Conservation (phyloP, 2,888 invertebrate genomes). For the Frankliniella intonsa region DNA sequence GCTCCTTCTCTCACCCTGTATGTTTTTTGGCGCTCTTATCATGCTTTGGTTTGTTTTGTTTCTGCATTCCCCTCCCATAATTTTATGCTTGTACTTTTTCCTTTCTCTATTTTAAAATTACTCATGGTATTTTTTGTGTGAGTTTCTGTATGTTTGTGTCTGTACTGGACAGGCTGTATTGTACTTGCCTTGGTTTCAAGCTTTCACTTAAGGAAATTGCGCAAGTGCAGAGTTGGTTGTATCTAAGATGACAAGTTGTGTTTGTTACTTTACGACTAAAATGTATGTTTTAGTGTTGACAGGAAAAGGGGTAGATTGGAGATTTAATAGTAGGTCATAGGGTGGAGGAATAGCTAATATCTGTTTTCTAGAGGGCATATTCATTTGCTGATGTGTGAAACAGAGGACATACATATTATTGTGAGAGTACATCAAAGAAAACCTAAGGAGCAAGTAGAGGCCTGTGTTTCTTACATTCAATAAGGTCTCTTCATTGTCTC, state of each 20-base stretch:
- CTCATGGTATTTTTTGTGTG: neutral
- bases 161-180: neutral
- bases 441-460: neutral
- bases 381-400: no score
- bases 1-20: constrained; percentile 30
- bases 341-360: no score
- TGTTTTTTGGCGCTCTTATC: constrained; percentile 29
- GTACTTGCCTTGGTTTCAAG: neutral
- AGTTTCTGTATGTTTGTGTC: neutral
- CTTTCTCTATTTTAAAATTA: neutral
- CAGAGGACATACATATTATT: neutral
- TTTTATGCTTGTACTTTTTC: constrained; percentile 42
- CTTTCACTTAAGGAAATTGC: neutral
- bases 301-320: no score
- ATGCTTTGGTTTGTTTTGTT: constrained; percentile 34
- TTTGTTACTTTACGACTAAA: neutral
- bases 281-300: no score
- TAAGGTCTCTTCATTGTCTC: neutral
- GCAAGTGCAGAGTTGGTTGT: neutral
- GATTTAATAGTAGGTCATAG: no score
- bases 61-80: constrained; percentile 29
- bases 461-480: neutral
- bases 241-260: neutral
- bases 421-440: neutral
- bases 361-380: no score